Percentiles rank a stretch among this genome's conserved stretches.
These are phyloP conservation scores for Pentalonia nigronervosa DNA, from an alignment of 1,140 invertebrate species.

Conservation along the genomic window DNA sequence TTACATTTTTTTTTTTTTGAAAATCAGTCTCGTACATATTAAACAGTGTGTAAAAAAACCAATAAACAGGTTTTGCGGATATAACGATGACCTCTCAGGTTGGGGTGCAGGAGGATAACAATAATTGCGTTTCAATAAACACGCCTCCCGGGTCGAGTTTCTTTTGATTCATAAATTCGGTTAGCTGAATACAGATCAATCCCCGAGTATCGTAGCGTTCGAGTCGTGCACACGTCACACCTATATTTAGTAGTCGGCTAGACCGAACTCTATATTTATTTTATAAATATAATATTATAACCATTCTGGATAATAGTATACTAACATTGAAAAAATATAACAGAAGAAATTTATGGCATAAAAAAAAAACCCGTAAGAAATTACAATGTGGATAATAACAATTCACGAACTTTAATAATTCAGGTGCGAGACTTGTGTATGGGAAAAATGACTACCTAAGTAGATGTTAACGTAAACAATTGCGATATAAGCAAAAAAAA, in stretches of 20 bases:
- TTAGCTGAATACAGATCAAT: constrained; percentile 7
- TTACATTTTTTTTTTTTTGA: background rate
- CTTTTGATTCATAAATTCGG: constrained; percentile 8
- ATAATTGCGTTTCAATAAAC: constrained; percentile 21
- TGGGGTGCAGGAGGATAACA: background rate
- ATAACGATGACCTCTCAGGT: background rate
- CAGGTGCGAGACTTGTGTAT: background rate
- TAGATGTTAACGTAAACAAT: background rate
- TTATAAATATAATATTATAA: background rate
- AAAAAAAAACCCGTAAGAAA: background rate
- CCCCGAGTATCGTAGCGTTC: background rate
- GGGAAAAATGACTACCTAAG: background rate
- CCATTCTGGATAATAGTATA: background rate
- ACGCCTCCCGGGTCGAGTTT: background rate
- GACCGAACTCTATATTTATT: background rate
- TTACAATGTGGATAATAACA: background rate
- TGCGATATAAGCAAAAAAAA: background rate
- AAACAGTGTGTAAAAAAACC: background rate
- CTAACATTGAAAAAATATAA: background rate
- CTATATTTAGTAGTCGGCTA: background rate
- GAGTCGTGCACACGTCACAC: background rate
- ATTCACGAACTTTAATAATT: background rate
- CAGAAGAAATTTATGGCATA: background rate
- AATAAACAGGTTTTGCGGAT: background rate
- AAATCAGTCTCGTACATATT: background rate